Evolutionary conservation across 53 echinoderm and acorn worm genomes (phyloP).

Genomic region (Luidia sarsii): DNA sequence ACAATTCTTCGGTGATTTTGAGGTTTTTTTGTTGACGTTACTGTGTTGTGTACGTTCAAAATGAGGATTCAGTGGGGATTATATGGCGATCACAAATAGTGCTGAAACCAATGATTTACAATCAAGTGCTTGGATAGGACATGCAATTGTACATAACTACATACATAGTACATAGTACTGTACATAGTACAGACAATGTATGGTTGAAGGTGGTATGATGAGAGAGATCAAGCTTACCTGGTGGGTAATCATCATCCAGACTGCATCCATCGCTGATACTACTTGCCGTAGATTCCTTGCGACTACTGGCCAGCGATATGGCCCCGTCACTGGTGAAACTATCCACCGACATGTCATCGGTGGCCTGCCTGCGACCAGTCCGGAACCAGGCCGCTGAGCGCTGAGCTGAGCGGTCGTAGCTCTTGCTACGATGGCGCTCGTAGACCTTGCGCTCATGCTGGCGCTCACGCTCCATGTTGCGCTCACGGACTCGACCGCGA

Average conservation of each 20-base stretch:
- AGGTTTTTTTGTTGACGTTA: too few species aligned
- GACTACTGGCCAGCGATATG: conserved; percentile 29
- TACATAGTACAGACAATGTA: neutral
- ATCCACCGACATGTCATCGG: conserved; percentile 63
- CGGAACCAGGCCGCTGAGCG: conserved; percentile 45
- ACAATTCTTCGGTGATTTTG: too few species aligned
- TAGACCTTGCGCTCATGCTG: conserved; percentile 75
- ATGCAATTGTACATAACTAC: too few species aligned
- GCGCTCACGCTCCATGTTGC: conserved; percentile 87
- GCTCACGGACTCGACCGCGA: conserved; percentile 71
- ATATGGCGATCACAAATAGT: too few species aligned
- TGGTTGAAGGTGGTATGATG: neutral
- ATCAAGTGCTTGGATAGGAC: too few species aligned
- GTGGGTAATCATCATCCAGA: conserved; percentile 39
- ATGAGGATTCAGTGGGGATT: too few species aligned
- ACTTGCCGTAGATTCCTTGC: conserved; percentile 70
- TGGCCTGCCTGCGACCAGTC: conserved; percentile 47
- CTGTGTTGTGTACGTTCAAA: too few species aligned
- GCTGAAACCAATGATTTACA: too few species aligned
- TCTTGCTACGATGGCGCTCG: conserved; percentile 85
- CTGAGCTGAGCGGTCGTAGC: conserved; percentile 78
- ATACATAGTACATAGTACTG: too few species aligned
- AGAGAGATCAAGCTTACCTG: conserved; percentile 18
- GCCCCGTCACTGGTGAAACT: conserved; percentile 59
- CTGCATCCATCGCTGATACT: conserved; percentile 63